phyloP scores from a whole-genome alignment of 1,140 invertebrate species.

The Drosophila sp. region DNA sequence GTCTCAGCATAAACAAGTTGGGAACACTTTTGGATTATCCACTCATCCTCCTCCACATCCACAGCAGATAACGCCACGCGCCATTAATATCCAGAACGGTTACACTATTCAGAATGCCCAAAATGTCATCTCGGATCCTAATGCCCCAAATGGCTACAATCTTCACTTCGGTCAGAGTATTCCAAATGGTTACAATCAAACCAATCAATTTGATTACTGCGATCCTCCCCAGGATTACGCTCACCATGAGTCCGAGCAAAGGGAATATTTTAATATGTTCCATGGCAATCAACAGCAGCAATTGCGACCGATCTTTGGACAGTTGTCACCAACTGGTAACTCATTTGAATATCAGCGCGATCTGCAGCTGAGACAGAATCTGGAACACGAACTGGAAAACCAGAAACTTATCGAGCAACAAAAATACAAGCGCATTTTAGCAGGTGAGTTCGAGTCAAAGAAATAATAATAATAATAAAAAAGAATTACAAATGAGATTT shows the following conservation, averaged over 20 bases:
- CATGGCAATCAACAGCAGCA: not conserved
- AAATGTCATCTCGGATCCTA: no score
- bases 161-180: not conserved
- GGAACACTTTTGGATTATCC: not conserved
- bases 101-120: not conserved
- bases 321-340: constrained; percentile 3
- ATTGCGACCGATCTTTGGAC: not conserved
- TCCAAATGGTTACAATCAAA: not conserved
- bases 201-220: not conserved
- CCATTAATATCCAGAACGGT: not conserved
- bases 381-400: constrained; percentile 16
- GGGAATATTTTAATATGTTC: not conserved
- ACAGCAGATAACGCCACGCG: not conserved
- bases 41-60: not conserved
- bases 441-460: constrained; percentile 23
- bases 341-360: constrained; percentile 7
- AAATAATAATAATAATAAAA: not conserved
- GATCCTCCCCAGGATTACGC: not conserved
- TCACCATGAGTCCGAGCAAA: not conserved
- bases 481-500: no score
- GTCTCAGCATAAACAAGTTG: not conserved
- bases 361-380: constrained; percentile 5
- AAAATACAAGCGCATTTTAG: constrained; percentile 16
- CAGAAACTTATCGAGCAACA: constrained; percentile 20
- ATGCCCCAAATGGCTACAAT: not conserved